Evolutionary conservation across 1,140 invertebrate species (phyloP), one percentile per base, ranked within the genome.

Genomic region (Drosophila obscura): DNA sequence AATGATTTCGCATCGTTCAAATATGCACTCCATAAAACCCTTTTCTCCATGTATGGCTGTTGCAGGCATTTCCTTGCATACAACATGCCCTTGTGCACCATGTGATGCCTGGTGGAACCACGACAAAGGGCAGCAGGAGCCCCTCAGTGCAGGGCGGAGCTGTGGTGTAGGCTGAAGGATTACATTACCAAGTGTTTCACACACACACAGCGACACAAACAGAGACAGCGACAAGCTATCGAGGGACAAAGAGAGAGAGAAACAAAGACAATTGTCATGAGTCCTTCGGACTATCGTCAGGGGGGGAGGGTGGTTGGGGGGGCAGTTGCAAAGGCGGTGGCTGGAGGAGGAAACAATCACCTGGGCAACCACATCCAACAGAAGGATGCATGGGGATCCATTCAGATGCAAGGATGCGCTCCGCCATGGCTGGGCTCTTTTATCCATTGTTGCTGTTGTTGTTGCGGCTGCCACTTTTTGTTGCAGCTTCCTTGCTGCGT

Each of bases 231-330:
- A 24, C 22, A 24, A 24, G 4, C 22, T 24, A 24, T 24, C 2
- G 22, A 24, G 22, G 22, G 15, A 53, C 44, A 49, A 26, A 62
- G 56, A 13, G 2, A 35, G 7, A 28, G 8, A 28, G 4, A 39
- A 9, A 39, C 35, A 39, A 39, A 39, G 35, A 39, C 66, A 85
- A 87, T 81, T 87, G 83, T 88, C 83, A 76, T 82, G 79, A 61
- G 68, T 66, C 46, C 51, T 11, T 39, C 49, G 24, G 71, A 57
- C 58, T 60, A 75, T 83, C 65, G 79, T 78, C 81, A 69, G 51
- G 71, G 67, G 51, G 9, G 35, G 35, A 24, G 22, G 22, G 22
- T 22, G 22, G 22, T 1, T 22, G 22, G 22, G 22, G 22, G 19
- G 19, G 19, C 19, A 19, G 19, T 19, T 19, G 19, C 19, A 19